Conservation (phyloP, 2,797 vertebrate species). For the Dermochelys coriacea region DNA sequence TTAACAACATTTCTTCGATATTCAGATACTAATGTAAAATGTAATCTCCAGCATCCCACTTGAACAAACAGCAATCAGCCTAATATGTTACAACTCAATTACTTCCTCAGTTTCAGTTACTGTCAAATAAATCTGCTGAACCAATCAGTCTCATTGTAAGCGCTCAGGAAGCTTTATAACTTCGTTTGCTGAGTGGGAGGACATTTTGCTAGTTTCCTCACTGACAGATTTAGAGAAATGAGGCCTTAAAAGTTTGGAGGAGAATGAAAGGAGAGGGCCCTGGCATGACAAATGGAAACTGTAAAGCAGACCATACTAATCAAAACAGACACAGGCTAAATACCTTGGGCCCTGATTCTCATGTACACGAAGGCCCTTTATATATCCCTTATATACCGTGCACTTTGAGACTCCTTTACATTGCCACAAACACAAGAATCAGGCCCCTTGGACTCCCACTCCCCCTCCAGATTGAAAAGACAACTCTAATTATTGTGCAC, state of each 20-base stretch:
- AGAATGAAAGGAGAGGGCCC: neutral
- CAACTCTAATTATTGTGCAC: neutral
- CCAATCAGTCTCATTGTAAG: slow-evolving; percentile 56
- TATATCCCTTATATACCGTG: neutral
- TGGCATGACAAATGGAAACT: neutral
- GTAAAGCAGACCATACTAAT: slow-evolving; percentile 1
- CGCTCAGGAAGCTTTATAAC: slow-evolving; percentile 53
- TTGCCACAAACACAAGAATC: neutral
- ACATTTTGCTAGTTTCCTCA: slow-evolving; percentile 13
- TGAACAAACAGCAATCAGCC: slow-evolving; percentile 64
- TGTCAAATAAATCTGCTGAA: slow-evolving; percentile 60
- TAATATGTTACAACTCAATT: slow-evolving; percentile 32
- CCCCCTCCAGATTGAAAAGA: neutral
- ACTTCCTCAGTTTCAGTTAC: slow-evolving; percentile 49
- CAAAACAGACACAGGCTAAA: neutral
- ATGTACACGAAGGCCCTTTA: neutral
- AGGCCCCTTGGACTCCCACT: neutral
- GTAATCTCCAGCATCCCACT: neutral
- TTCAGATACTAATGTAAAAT: slow-evolving; percentile 4
- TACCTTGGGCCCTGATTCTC: neutral
- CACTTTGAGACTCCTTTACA: neutral
- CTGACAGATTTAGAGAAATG: slow-evolving; percentile 26
- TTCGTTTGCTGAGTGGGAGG: slow-evolving; percentile 65
- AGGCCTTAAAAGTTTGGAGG: neutral
- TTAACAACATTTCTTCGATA: neutral